These are phyloP conservation scores for Penaeus chinensis DNA, from an alignment of 1,140 invertebrate species.

Conservation along the genomic window DNA sequence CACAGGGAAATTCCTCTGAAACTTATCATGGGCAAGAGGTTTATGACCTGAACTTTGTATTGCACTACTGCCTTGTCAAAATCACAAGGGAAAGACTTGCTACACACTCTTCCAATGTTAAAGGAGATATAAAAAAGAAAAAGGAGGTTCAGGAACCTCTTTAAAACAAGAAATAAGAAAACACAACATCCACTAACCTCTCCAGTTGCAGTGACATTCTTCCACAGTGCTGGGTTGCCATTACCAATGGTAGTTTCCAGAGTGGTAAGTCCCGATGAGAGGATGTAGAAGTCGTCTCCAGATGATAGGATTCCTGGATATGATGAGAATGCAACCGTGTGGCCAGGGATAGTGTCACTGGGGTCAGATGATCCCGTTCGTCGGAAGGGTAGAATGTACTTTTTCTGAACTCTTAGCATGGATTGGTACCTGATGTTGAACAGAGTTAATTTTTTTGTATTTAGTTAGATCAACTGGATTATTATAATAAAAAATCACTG, in stretches of 20 bases:
- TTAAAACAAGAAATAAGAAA: too few species aligned
- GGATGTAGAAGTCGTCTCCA: slow-evolving; percentile 87
- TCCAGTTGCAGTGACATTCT: slow-evolving; percentile 72
- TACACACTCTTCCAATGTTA: too few species aligned
- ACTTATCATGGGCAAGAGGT: too few species aligned
- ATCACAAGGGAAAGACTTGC: too few species aligned
- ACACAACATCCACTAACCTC: slow-evolving; percentile 65
- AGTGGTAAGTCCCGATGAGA: slow-evolving; percentile 75
- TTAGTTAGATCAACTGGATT: background rate
- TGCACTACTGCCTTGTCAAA: too few species aligned
- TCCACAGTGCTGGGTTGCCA: slow-evolving; percentile 75
- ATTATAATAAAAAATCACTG: background rate
- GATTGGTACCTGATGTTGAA: slow-evolving; percentile 76
- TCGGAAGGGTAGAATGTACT: slow-evolving; percentile 86
- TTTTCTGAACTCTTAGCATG: slow-evolving; percentile 91
- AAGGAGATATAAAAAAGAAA: too few species aligned
- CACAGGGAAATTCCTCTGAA: too few species aligned
- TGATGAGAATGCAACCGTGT: slow-evolving; percentile 82
- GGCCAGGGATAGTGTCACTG: slow-evolving; percentile 74
- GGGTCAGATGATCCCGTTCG: slow-evolving; percentile 68
- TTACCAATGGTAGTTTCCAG: slow-evolving; percentile 83
- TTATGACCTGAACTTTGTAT: too few species aligned
- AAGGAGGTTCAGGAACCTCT: too few species aligned
- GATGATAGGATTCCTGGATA: slow-evolving; percentile 90
- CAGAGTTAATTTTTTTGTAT: background rate